phyloP scores from a whole-genome alignment of 2,888 invertebrate genomes.

The Lacanobia wlatinum region DNA sequence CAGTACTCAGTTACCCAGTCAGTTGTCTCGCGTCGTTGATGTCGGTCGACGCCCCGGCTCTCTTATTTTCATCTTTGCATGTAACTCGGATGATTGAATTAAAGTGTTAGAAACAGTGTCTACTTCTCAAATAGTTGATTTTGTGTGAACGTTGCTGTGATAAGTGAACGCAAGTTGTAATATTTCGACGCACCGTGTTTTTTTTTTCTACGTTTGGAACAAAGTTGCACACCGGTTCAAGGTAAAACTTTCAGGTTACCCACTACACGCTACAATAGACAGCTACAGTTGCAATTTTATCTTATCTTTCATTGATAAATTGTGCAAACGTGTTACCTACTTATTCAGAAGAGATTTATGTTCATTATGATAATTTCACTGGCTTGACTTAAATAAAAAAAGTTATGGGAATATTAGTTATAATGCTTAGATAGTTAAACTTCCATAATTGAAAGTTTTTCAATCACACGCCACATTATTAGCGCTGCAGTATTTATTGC shows the following conservation, averaged over 20 bases:
- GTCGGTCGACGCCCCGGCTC: conserved; percentile 72
- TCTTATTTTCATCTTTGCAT: conserved; percentile 54
- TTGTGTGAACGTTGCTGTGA: conserved; percentile 64
- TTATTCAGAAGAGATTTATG: conserved; percentile 23
- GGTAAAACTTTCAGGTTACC: conserved; percentile 67
- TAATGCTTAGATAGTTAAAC: too few species aligned
- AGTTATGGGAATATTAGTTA: conserved; percentile 17
- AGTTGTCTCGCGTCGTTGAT: conserved; percentile 78
- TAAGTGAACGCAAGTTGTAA: conserved; percentile 64
- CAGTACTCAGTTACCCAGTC: conserved; percentile 68
- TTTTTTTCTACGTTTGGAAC: conserved; percentile 60
- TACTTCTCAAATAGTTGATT: conserved; percentile 32
- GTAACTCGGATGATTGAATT: conserved; percentile 50
- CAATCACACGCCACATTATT: conserved; percentile 72
- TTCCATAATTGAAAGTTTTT: conserved; percentile 52
- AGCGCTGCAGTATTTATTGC: conserved; percentile 67
- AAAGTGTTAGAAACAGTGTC: conserved; percentile 71
- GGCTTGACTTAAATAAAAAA: neutral
- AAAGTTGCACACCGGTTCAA: conserved; percentile 68
- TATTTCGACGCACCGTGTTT: conserved; percentile 51
- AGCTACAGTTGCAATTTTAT: conserved; percentile 59
- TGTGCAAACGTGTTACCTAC: conserved; percentile 10
- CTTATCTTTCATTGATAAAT: conserved; percentile 58
- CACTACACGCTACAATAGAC: conserved; percentile 54
- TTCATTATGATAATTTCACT: neutral